Evolutionary conservation across 2,888 invertebrate genomes (phyloP), one percentile per base, ranked within the genome.

Genomic region (Acronicta aceris): DNA sequence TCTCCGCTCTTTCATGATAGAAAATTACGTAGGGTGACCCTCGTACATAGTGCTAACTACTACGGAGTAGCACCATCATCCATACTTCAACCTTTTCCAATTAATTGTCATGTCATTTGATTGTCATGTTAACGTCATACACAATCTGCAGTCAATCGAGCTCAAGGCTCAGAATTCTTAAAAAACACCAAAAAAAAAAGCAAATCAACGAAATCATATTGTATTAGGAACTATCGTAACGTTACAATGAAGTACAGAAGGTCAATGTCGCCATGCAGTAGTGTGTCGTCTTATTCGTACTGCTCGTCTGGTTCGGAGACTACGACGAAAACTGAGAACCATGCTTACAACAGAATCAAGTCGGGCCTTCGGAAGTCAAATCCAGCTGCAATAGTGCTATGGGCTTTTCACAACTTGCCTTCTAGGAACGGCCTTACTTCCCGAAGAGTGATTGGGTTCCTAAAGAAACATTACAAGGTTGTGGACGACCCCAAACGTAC

Each of bases 381-480:
- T 13, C 90, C 91, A 1, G 89, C 88, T 0, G 89, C 90, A 0
- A 86, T 90, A 21, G 82, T 91, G 0, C 74, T 89, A 0, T 89
- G 89, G 89, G 88, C 89, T 0, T 91, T 91, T 63, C 87, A 88
- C 74, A 83, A 86, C 54, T 73, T 90, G 3, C 85, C 86, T 3
- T 81, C 87, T 0, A 47, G 53, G 5, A 38, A 80, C 17, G 91
- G 91, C 0, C 71, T 91, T 0, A 89, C 90, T 1, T 88, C 90
- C 0, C 78, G 88, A 27, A 75, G 72, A 71, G 81, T 91, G 1
- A 91, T 91, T 30, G 72, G 67, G 15, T 91, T 87, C 52, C 50
- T 91, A 25, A 91, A 89, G 70, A 79, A 76, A 65, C 82, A 88
- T 67, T 89, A 83, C 65, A 83, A 73, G 57, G 69, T 83, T 0